A percentile compares a stretch with the other conserved stretches of the same genome.
phyloP scores from a whole-genome alignment of 2,888 invertebrate species.

The Icerya purchasi region DNA sequence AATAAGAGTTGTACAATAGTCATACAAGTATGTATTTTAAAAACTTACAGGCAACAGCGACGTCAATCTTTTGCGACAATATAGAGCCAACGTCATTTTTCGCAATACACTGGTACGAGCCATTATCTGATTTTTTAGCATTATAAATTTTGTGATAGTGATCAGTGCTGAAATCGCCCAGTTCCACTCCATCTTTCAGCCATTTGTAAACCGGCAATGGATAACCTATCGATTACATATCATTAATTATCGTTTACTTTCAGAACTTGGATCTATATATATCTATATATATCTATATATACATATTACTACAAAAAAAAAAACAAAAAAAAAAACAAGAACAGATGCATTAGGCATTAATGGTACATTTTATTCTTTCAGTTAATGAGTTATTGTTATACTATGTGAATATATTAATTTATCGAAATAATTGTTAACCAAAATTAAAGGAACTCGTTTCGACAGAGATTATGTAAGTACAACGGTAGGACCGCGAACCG shows the following conservation, averaged over 20 bases:
- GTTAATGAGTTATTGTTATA: no score
- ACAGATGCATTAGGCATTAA: background rate
- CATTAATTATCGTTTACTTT: background rate
- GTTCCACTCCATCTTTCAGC: slow-evolving; percentile 63
- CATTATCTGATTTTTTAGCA: slow-evolving; percentile 61
- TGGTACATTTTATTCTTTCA: background rate
- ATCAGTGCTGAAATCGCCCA: slow-evolving; percentile 61
- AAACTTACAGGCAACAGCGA: slow-evolving; percentile 78
- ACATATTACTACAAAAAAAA: no score
- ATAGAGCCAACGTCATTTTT: slow-evolving; percentile 78
- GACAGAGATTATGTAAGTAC: no score
- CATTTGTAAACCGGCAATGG: slow-evolving; percentile 85
- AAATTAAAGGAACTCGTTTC: no score
- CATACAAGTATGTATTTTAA: background rate
- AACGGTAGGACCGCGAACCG: no score
- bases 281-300: background rate
- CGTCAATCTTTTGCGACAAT: slow-evolving; percentile 71
- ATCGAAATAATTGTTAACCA: no score
- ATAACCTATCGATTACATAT: slow-evolving; percentile 40
- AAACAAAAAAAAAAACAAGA: no score
- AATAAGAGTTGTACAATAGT: background rate
- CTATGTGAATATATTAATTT: no score
- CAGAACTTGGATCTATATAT: background rate
- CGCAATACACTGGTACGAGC: slow-evolving; percentile 79
- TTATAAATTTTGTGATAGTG: slow-evolving; percentile 63